Evolutionary conservation across 2,888 invertebrate species (phyloP), one percentile per base, ranked within the genome.

Genomic region (Craniophora ligustri): DNA sequence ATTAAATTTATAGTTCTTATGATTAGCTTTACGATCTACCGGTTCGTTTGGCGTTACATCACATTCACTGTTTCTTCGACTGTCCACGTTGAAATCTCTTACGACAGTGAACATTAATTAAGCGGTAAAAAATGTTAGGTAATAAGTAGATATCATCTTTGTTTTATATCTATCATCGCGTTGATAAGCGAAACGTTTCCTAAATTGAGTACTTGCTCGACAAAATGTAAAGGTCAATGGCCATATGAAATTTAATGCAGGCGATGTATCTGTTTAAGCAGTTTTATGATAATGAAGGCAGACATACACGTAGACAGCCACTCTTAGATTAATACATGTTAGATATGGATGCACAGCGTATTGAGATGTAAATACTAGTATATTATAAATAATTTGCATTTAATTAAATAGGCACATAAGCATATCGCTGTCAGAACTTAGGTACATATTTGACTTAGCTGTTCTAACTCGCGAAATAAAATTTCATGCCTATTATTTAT

Each of bases 1-100:
- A 85, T 91, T 86, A 91, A 87, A 85, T 89, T 88, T 89, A 91
- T 89, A 84, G 87, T 84, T 82, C 78, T 78, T 80, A 84, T 88
- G 88, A 89, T 90, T 87, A 87, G 82, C 75, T 90, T 89, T 87
- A 92, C 78, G 87, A 86, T 75, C 69, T 67, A 82, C 81, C 79
- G 78, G 82, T 82, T 38, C 8, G 15, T 82, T 78, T 72, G 74
- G 70, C 67, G n/a, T 80, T 78, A 79, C 78, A 76, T 71, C 79
- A 76, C 60, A 76, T 82, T 78, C 64, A 77, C 73, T 74, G 76
- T 80, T 80, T 82, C 80, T 53, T 51, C 57, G 67, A 78, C 69
- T 78, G 74, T 77, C 72, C 64, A 60, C 75, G 72, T 74, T 50
- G 59, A 69, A 68, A 69, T 56, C 59, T 67, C 65, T 80, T 74